These are phyloP conservation scores for Dryoscopus gambensis DNA, from an alignment of 2,113 vertebrate species.

Conservation along the genomic window DNA sequence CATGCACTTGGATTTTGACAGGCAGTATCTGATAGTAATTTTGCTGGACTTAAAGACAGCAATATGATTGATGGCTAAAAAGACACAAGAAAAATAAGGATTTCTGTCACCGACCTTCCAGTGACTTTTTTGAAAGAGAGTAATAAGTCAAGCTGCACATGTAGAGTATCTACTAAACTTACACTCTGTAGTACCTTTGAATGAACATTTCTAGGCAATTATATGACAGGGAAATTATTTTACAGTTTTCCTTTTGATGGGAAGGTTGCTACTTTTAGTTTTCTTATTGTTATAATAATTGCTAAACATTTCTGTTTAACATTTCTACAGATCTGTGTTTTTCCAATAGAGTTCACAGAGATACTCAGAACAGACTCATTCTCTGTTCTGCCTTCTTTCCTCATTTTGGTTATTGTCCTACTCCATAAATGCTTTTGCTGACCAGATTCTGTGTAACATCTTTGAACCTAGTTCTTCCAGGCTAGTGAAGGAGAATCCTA, in stretches of 20 bases:
- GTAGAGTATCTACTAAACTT: neutral
- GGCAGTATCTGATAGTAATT: slow-evolving; percentile 7
- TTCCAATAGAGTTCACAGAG: neutral
- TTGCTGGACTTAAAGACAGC: neutral
- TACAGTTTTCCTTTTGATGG: neutral
- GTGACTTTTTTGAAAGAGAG: neutral
- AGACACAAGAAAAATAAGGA: neutral
- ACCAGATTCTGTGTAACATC: neutral
- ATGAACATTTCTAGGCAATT: neutral
- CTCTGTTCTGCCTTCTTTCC: neutral
- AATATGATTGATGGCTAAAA: neutral
- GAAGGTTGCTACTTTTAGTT: neutral
- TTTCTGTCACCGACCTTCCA: neutral
- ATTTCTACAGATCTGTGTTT: neutral
- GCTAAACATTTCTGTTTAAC: neutral
- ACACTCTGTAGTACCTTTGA: neutral
- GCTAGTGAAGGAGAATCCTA: neutral
- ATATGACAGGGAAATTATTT: neutral
- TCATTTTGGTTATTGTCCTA: neutral
- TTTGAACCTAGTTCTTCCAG: neutral
- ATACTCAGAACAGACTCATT: neutral
- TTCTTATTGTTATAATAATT: neutral
- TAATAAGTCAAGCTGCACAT: neutral
- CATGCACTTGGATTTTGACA: neutral
- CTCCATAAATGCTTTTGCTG: neutral